Evolutionary conservation across 37 sponge, comb jelly and placozoan species (phyloP).

Genomic region (Haliclona indistincta): DNA sequence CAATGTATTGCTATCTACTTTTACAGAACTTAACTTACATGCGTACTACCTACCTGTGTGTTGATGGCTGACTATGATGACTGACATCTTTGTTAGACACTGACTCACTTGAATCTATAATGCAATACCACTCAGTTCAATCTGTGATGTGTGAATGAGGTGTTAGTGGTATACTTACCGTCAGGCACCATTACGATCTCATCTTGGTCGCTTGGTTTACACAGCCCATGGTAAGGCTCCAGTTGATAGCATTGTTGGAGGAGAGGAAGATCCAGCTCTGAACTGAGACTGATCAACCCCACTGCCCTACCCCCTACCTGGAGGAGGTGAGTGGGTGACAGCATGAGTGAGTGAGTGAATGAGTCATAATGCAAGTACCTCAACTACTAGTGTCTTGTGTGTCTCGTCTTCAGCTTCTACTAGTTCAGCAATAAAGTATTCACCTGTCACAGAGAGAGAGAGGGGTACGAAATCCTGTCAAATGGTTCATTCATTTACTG

Average conservation of each 20-base stretch:
- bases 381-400: constrained; percentile 93
- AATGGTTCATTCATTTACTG: neutral
- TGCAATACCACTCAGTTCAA: neutral
- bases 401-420: constrained; percentile 87
- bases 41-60: too few species aligned
- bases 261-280: constrained; percentile 82
- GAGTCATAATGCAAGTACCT: constrained; percentile 77
- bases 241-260: constrained; percentile 86
- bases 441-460: constrained; percentile 45
- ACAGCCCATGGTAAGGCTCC: constrained; percentile 85
- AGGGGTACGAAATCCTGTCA: neutral
- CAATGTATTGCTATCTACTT: too few species aligned
- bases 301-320: constrained; percentile 91
- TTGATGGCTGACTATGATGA: too few species aligned
- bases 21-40: too few species aligned
- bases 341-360: too few species aligned
- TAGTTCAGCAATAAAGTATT: constrained; percentile 95
- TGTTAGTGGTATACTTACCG: neutral
- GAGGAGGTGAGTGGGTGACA: neutral
- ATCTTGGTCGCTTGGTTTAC: constrained; percentile 29
- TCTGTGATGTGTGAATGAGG: too few species aligned
- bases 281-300: constrained; percentile 86
- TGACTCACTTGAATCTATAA: too few species aligned
- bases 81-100: too few species aligned
- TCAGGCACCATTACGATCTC: neutral